Evolutionary conservation across 2,888 invertebrate species (phyloP), one percentile per base, ranked within the genome.

Genomic region (Gasteruption jaculator): DNA sequence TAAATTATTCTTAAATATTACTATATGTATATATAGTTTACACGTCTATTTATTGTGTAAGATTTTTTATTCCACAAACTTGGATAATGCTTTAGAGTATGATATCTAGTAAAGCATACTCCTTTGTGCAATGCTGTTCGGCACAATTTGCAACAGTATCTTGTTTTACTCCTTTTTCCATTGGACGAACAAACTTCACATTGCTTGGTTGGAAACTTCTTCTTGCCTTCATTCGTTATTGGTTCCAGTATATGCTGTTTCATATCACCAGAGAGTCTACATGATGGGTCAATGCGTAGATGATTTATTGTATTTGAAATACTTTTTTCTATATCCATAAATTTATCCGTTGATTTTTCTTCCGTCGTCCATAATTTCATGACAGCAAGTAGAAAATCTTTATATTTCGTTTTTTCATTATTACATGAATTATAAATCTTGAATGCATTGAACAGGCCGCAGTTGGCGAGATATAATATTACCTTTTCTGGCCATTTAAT

Each of bases 401-500:
- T 38, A 38, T 45, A 45, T 38, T 33, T 41, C 25, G 41, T 45
- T 25, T 38, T 45, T 25, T 38, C 12, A 25, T 38, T 18, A 38
- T 43, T 43, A 35, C 24, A 39, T 3, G 10, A 35, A 43, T 35
- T 32, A 38, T 38, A 43, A 32, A 42, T 30, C 11, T 36, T 36
- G 18, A 42, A 37, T 29, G 38, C 20, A 44, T 41, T 48, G 15
- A 45, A 45, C 16, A 42, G 21, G 16, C 30, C 32, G 32, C 45
- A 42, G 22, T 42, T 40, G 16, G 31, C n/a, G 11, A 48, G 42
- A 44, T 33, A 45, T 8, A 48, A 15, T 33, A 45, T 38, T 12
- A 38, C 27, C 14, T 48, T 48, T 37, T 43, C 41, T 8, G 41
- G 18, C 46, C 48, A 46, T 30, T 49, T 43, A 11, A 43, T 38